These are phyloP conservation scores for Geotrypetes seraphini DNA, from an alignment of 2,797 vertebrate genomes.

Conservation along the genomic window DNA sequence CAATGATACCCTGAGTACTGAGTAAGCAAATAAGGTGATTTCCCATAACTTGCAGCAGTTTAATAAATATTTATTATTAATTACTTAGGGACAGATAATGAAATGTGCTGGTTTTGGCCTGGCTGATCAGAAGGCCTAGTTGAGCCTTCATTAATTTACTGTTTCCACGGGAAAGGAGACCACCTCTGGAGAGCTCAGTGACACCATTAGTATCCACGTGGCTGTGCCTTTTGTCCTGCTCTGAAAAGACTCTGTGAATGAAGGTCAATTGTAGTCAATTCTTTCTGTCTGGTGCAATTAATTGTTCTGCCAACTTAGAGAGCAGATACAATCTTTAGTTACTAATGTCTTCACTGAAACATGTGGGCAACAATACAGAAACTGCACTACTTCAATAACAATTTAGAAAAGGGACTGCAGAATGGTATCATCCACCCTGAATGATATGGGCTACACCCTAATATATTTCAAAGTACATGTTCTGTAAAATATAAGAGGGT, in stretches of 20 bases:
- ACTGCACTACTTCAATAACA: conserved; percentile 38
- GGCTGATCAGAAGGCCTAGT: background rate
- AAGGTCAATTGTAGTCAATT: conserved; percentile 70
- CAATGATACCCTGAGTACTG: background rate
- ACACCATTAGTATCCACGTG: conserved; percentile 64
- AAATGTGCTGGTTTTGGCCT: background rate
- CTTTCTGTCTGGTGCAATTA: conserved; percentile 59
- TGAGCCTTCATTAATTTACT: conserved; percentile 1
- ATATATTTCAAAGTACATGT: too few relatives aligned
- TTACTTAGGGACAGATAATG: background rate
- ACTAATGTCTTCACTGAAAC: conserved; percentile 54
- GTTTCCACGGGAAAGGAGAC: conserved; percentile 16
- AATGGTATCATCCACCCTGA: too few relatives aligned
- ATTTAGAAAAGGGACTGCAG: too few relatives aligned
- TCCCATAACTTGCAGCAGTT: background rate
- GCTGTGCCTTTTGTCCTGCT: conserved; percentile 63
- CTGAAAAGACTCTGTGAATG: conserved; percentile 62
- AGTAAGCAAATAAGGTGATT: background rate
- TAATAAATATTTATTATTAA: background rate
- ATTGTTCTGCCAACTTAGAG: conserved; percentile 39
- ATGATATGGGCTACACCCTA: too few relatives aligned
- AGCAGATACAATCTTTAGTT: conserved; percentile 41
- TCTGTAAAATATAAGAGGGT: too few relatives aligned
- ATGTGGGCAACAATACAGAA: conserved; percentile 47
- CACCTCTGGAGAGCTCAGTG: conserved; percentile 50